Percentiles rank a stretch among this genome's conserved stretches.
Conservation (phyloP, 2,797 vertebrate genomes). For the Holocentrus rufus region DNA sequence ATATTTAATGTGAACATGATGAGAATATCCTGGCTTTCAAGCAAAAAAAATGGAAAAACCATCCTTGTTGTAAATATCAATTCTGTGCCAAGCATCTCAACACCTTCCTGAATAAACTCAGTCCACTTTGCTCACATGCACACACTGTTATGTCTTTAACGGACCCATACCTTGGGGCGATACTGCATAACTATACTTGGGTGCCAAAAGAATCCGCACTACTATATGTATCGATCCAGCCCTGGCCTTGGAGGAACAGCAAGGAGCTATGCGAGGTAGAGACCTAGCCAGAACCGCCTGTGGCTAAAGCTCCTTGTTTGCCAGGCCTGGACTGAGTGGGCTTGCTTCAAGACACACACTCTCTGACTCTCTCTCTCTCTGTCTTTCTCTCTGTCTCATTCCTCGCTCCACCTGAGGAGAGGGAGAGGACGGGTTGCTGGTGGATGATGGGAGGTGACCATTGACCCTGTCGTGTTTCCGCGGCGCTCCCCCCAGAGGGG, state of each 20-base stretch:
- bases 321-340: conserved; percentile 77
- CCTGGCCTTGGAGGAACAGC: conserved; percentile 77
- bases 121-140: conserved; percentile 71
- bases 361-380: conserved; percentile 9
- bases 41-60: conserved; percentile 12
- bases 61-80: conserved; percentile 48
- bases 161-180: conserved; percentile 72
- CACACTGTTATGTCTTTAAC: conserved; percentile 74
- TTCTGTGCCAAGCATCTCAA: conserved; percentile 67
- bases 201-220: conserved; percentile 76
- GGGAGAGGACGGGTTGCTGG: conserved; percentile 55
- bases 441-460: conserved; percentile 79
- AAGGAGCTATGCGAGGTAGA: conserved; percentile 68
- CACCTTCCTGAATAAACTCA: conserved; percentile 73
- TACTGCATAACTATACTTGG: conserved; percentile 72
- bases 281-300: conserved; percentile 78
- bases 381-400: background rate
- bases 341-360: conserved; percentile 66
- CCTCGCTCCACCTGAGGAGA: conserved; percentile 58
- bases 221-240: conserved; percentile 75
- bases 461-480: conserved; percentile 79
- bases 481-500: conserved; percentile 70
- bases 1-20: conserved; percentile 28
- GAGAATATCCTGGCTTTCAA: conserved; percentile 47
- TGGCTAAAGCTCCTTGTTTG: conserved; percentile 74